Base-by-base conservation (phyloP, 1,140 invertebrate species). In the Danaus melanippus region DNA sequence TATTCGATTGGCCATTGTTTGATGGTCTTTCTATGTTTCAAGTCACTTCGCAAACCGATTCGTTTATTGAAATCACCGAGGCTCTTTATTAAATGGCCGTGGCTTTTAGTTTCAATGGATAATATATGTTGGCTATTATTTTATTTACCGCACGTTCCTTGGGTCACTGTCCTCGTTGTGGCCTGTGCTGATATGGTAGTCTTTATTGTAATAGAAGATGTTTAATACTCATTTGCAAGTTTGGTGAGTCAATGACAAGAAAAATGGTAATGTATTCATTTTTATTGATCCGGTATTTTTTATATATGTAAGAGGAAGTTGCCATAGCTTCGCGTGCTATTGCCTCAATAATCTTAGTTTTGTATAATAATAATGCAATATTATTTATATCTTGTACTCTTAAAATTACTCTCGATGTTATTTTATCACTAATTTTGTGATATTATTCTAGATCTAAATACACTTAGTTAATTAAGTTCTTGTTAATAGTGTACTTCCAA, bases 201-300 rank as follows among this genome's bases (percentile, higher is more conserved):
- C 60, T 62, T 60, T 72, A 62, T 73, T 62, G 56, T 58, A 67
- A 69, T 62, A 73, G 62, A 57, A 65, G 70, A 62, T 67, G 66
- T 76, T 74, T 71, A 74, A 56, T 61, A 50, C 65, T 73, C 66
- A 74, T 76, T 75, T 77, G 73, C 69, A 74, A 79, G 62, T 68
- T 61, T 60, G 60, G 39, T 57, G 48, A 9, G 41, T 21, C 32
- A 55, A 15, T 51, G 42, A 62, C 56, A 43, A 57, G 51, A 58
- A 53, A 51, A 58, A 66, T 66, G 53, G 32, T 51, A 53, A 60
- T 63, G 44, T 62, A 51, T 56, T 46, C 46, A 50, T 61, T 39
- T 69, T 69, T 69, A 69, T 69, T 69, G 67, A 69, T 69, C 67
- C 67, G 64, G 64, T 10, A 43, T 53, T 49, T 58, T 39, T 53